Percentiles rank a stretch among this genome's conserved stretches.
Conservation (phyloP, 2,888 invertebrate species). For the Sesamia inferens region DNA sequence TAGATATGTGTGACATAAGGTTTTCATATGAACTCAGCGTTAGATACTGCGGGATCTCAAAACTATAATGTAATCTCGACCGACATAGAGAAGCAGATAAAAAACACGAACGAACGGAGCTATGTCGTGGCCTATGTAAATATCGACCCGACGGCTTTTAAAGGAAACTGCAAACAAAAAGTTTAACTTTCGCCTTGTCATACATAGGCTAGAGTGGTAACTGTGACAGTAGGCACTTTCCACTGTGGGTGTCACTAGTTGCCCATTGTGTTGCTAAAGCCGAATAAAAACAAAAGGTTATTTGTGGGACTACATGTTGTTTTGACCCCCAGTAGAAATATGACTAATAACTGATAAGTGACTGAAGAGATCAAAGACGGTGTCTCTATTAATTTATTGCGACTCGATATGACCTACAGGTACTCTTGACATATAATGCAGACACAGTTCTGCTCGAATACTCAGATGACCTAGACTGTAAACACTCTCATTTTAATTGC, state of each 20-base stretch:
- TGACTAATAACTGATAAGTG: conserved; percentile 11
- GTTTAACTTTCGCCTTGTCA: conserved; percentile 79
- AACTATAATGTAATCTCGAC: conserved; percentile 29
- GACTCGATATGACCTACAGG: conserved; percentile 40
- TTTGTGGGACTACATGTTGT: conserved; percentile 44
- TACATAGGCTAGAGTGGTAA: conserved; percentile 68
- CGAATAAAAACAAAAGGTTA: conserved; percentile 81
- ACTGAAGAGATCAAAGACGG: conserved; percentile 5
- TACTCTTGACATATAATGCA: conserved; percentile 29
- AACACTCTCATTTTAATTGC: conserved; percentile 42
- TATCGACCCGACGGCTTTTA: conserved; percentile 73
- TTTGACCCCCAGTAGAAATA: conserved; percentile 32
- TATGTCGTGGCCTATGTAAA: conserved; percentile 67
- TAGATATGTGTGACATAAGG: conserved; percentile 3
- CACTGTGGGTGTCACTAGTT: conserved; percentile 80
- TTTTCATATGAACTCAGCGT: conserved; percentile 14
- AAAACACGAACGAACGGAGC: conserved; percentile 42
- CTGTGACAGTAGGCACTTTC: conserved; percentile 78
- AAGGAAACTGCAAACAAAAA: conserved; percentile 78
- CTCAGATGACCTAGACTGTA: conserved; percentile 48
- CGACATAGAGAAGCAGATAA: conserved; percentile 38
- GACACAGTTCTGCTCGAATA: conserved; percentile 24
- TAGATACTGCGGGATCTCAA: conserved; percentile 12
- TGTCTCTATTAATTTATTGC: conserved; percentile 28
- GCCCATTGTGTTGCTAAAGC: conserved; percentile 85